Base-by-base conservation (phyloP, 2,113 vertebrate species). In the Dicaeum eximium region DNA sequence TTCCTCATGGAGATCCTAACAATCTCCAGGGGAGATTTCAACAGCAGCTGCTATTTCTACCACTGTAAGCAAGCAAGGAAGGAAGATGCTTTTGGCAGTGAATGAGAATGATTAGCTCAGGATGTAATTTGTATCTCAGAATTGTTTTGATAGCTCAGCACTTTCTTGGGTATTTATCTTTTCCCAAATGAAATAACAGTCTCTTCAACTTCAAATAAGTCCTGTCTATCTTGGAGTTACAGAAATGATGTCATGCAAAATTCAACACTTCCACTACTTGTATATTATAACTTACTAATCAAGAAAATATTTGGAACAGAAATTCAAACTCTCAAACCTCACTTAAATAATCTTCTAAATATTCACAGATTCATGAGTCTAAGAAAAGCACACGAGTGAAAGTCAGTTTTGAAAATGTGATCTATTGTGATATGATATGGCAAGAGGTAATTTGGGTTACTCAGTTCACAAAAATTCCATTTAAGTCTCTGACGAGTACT, bases 131-230 rank as follows among this genome's bases (percentile, higher is more conserved):
- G 89, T 95, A 85, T 93, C 80, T 84, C 93, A 95, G 91, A 96
- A 96, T 95, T 95, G 94, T 97, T 97, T 95, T 92, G 70, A 92
- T 91, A 95, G 84, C 84, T 95, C 94, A 96, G 93, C 95, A 96
- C 51, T 95, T 96, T 96, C 94, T 92, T 84, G 86, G 86, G 77
- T 91, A 91, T 96, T 97, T 95, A 89, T 95, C 94, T 95, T 92
- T 89, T 42, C 89, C 70, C 86, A 95, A 62, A 79, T 80, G 93
- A 95, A 96, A 94, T 94, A 96, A 86, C 75, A 95, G 73, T 85
- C 94, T 95, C 91, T 97, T 95, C 93, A 95, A 72, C 89, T 93
- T 97, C 91, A 94, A 87, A 82, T 95, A 96, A 95, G 42, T 95
- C 87, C 78, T 87, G 62, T 91, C 91, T 96, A 85, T 95, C 93